Percentiles rank a stretch among this genome's conserved stretches.
These are phyloP conservation scores for Medauroidea extradentata DNA, from an alignment of 1,140 invertebrate species.

Conservation along the genomic window DNA sequence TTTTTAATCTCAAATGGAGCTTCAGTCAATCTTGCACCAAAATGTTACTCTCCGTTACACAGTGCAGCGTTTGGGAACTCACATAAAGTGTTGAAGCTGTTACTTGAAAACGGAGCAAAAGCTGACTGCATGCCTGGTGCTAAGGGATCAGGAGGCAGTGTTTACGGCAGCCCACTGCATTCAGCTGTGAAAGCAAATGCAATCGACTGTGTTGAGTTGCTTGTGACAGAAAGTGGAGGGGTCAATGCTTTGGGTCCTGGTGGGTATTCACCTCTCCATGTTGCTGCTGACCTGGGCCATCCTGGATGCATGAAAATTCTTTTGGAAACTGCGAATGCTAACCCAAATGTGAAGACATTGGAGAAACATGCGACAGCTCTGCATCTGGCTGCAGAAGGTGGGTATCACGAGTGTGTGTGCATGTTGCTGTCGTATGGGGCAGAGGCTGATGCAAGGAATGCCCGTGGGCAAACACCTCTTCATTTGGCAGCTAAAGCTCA, in stretches of 20 bases:
- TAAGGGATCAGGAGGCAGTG: neutral
- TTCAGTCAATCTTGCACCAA: slow-evolving; percentile 55
- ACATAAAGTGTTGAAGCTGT: slow-evolving; percentile 62
- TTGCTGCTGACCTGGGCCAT: slow-evolving; percentile 70
- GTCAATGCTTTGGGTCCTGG: slow-evolving; percentile 63
- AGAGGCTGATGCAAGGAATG: slow-evolving; percentile 62
- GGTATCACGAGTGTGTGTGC: slow-evolving; percentile 66
- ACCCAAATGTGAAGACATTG: slow-evolving; percentile 58
- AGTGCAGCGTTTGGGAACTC: slow-evolving; percentile 77
- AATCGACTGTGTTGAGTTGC: slow-evolving; percentile 63
- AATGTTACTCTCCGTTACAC: slow-evolving; percentile 69
- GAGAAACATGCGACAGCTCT: slow-evolving; percentile 69
- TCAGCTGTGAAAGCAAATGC: slow-evolving; percentile 71
- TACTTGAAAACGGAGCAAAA: slow-evolving; percentile 60
- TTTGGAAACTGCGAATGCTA: slow-evolving; percentile 58
- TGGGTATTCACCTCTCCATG: slow-evolving; percentile 70
- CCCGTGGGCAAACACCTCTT: slow-evolving; percentile 69
- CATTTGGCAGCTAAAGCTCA: slow-evolving; percentile 72
- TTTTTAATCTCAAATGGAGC: slow-evolving; percentile 62
- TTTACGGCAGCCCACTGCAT: slow-evolving; percentile 69
- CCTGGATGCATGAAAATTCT: slow-evolving; percentile 62
- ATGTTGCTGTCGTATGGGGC: slow-evolving; percentile 67
- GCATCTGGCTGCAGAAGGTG: slow-evolving; percentile 75
- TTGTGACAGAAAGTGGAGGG: slow-evolving; percentile 63
- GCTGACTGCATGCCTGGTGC: slow-evolving; percentile 51